phyloP scores from a whole-genome alignment of 2,888 invertebrate species.

The Embidobia sp. region DNA sequence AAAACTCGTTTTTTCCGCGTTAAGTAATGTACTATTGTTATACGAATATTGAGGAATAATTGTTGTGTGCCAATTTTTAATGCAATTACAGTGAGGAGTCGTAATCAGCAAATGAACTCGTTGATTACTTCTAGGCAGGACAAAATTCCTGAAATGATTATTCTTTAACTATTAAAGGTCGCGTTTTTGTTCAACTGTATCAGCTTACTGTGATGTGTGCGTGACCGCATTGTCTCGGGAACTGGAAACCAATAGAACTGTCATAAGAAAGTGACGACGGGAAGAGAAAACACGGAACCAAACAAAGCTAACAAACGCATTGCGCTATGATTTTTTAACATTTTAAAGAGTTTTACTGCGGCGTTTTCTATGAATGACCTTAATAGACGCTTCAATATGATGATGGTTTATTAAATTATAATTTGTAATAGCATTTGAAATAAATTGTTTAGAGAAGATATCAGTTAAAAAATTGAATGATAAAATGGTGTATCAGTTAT shows the following conservation, averaged over 20 bases:
- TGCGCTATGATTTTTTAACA: slow-evolving; percentile 29
- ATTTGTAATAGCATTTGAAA: no score
- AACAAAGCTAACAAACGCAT: slow-evolving; percentile 36
- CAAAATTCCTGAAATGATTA: slow-evolving; percentile 34
- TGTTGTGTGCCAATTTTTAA: no score
- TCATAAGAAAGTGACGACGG: slow-evolving; percentile 68
- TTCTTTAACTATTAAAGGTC: slow-evolving; percentile 57
- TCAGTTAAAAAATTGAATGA: no score
- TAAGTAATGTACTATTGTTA: no score
- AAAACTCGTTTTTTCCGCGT: no score
- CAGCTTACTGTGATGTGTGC: slow-evolving; percentile 19
- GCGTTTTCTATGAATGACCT: slow-evolving; percentile 57
- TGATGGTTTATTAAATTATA: slow-evolving; percentile 11
- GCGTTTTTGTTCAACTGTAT: slow-evolving; percentile 39
- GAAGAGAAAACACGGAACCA: slow-evolving; percentile 53
- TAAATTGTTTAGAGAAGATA: no score
- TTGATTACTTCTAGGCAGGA: slow-evolving; percentile 19
- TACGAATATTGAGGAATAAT: no score
- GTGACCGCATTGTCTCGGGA: slow-evolving; percentile 68
- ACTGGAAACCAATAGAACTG: slow-evolving; percentile 69
- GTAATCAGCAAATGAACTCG: slow-evolving; percentile 38
- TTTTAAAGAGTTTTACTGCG: slow-evolving; percentile 12
- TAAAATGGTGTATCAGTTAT: no score
- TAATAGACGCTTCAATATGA: slow-evolving; percentile 38
- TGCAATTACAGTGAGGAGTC: slow-evolving; percentile 21